Evolutionary conservation across 2,888 invertebrate genomes (phyloP), one percentile per base, ranked within the genome.

Genomic region (Acleris cristana): DNA sequence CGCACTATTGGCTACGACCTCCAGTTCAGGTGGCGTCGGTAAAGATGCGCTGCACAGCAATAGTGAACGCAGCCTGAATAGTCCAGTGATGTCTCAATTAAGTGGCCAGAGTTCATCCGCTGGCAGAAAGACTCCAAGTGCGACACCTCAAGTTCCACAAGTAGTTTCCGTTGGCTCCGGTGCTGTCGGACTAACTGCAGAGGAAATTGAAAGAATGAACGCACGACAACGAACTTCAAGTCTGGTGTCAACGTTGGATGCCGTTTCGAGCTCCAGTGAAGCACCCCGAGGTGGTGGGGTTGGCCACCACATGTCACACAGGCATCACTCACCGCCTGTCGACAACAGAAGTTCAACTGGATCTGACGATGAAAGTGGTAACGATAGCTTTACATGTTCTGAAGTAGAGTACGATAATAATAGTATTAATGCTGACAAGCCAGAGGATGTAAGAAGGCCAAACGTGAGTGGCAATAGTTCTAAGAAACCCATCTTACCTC

Each of bases 331-430:
- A 30, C 96, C 96, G 18, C 95, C 95, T 49, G 94, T 95, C 21
- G 95, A 95, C 76, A 95, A 96, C 75, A 94, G 96, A 78, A 95
- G 96, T 78, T 96, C 97, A 12, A 96, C 96, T 0, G 92, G 91
- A 3, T 96, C 97, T 10, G 97, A 98, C 12, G 97, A 98, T 77
- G 98, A 98, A 84, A 98, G 98, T 87, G 96, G 96, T 72, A 98
- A 99, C 88, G 99, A 99, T 84, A 98, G 98, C 76, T 99, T 99
- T 91, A 99, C 99, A 14, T 99, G 99, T 90, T 99, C 99, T 0
- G 99, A 99, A 92, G 98, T 98, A 82, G 99, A 99, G 87, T 98
- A 98, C 84, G 98, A 98, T 80, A 98, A 98, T 82, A 96, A 97
- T 79, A 97, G 97, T 78, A 92, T 97, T 71, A 96, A 95, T 64